Conservation (phyloP, 2,888 invertebrate genomes). For the Melanostoma scalare region DNA sequence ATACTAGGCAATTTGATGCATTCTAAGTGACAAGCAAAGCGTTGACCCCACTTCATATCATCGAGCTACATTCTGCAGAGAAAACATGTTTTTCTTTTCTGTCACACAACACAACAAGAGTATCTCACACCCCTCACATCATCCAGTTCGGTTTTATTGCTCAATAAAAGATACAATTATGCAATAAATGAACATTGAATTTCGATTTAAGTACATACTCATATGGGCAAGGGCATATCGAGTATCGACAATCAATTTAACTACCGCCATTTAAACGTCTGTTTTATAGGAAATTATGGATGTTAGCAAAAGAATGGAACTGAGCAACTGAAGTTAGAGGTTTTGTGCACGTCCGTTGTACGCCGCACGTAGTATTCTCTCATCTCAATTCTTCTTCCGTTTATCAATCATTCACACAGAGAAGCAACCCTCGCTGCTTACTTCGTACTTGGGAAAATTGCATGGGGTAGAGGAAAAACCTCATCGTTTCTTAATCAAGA, state of each 20-base stretch:
- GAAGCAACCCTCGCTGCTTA: too few relatives aligned
- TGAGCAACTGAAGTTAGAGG: constrained; percentile 9
- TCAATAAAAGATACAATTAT: constrained; percentile 68
- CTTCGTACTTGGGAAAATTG: too few relatives aligned
- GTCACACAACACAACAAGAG: constrained; percentile 31
- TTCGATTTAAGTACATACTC: constrained; percentile 32
- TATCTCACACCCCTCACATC: constrained; percentile 7
- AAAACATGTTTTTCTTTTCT: not conserved
- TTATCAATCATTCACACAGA: too few relatives aligned
- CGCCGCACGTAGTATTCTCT: too few relatives aligned
- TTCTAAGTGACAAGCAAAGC: constrained; percentile 60
- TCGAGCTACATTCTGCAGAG: constrained; percentile 9
- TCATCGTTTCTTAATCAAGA: too few relatives aligned
- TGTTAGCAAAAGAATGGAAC: constrained; percentile 19
- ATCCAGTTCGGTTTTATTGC: constrained; percentile 35
- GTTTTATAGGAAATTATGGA: constrained; percentile 26
- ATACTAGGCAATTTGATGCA: constrained; percentile 65
- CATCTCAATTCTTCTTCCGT: too few relatives aligned
- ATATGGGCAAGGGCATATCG: constrained; percentile 27
- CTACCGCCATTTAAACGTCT: constrained; percentile 25
- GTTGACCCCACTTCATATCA: constrained; percentile 56
- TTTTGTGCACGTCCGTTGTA: too few relatives aligned
- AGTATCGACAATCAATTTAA: constrained; percentile 49
- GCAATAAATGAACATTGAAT: constrained; percentile 66
- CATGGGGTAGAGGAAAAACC: too few relatives aligned